A percentile compares a stretch with the other conserved stretches of the same genome.
Conservation (phyloP, 2,888 invertebrate species). For the Sicus ferrugineus region DNA sequence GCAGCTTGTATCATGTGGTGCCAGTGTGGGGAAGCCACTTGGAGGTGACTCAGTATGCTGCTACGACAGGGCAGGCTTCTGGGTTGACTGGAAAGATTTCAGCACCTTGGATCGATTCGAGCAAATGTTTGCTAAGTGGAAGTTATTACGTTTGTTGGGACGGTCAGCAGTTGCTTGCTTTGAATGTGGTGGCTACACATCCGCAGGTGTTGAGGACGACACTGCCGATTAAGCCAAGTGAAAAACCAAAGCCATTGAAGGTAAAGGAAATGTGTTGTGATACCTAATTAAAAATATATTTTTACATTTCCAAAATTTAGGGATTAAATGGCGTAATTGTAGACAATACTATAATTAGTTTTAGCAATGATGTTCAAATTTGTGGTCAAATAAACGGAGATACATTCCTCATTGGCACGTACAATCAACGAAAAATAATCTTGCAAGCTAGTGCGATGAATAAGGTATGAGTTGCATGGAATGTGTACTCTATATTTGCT, state of each 20-base stretch:
- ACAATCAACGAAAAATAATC: conserved; percentile 60
- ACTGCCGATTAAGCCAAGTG: conserved; percentile 58
- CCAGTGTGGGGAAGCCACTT: conserved; percentile 71
- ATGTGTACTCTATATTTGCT: not conserved
- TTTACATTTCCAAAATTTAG: conserved; percentile 42
- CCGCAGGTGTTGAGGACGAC: conserved; percentile 67
- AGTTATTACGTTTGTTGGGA: conserved; percentile 74
- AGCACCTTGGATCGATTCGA: conserved; percentile 70
- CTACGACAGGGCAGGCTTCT: conserved; percentile 69
- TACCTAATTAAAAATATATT: not conserved
- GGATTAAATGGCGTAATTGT: conserved; percentile 62
- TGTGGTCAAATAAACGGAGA: conserved; percentile 59
- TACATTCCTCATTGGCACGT: conserved; percentile 52
- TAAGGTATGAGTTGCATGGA: conserved; percentile 56
- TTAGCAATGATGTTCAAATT: conserved; percentile 59
- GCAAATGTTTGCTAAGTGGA: conserved; percentile 69
- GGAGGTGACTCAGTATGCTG: conserved; percentile 72
- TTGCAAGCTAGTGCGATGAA: conserved; percentile 62
- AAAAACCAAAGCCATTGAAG: conserved; percentile 51
- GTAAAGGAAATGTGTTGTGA: conserved; percentile 43
- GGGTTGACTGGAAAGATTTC: conserved; percentile 69
- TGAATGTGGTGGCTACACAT: conserved; percentile 70
- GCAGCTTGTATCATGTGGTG: conserved; percentile 70
- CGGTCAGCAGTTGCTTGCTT: conserved; percentile 68
- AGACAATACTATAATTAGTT: conserved; percentile 56